Evolutionary conservation across 2,113 vertebrate species (phyloP), one percentile per base, ranked within the genome.

Genomic region (Cranoglanis bouderius): DNA sequence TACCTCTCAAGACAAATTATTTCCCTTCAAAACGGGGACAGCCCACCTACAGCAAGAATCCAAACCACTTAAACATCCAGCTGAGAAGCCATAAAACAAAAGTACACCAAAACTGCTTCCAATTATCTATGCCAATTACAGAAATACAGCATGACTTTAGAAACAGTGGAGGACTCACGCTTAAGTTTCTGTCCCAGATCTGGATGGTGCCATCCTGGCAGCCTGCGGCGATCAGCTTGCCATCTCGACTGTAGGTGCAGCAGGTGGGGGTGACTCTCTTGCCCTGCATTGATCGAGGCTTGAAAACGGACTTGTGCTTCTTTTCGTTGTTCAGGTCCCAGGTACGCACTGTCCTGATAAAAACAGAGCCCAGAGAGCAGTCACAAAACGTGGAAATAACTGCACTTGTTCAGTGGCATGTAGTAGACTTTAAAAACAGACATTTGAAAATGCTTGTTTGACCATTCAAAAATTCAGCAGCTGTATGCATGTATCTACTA

Each of bases 181-280:
- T 99, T 91, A 99, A 92, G 93, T 98, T 99, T 88, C 97, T 95
- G 89, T 99, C 98, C 98, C 98, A 99, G 93, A 99, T 97, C 94
- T 99, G 98, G 91, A 99, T 98, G 92, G 96, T 97, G 67, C 98
- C 98, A 82, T 99, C 97, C 92, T 98, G 97, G 92, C 98, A 99
- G 88, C 97, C 98, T 1, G 98, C 97, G 59, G 97, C 98, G 32
- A 99, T 95, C 19, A 99, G 96, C 91, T 96, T 98, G 70, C 98
- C 98, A 57, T 99, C 98, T 67, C 98, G 97, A 89, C 96, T 99
- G 93, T 99, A 99, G 0, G 97, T 96, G 91, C 98, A 99, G 13
- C 97, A 97, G 3, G 97, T 99, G 53, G 98, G 98, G 83, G 95
- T 96, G 70, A 98, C 98, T 16, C 96, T 96, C 94, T 99, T 99